Percentiles rank a stretch among this genome's conserved stretches.
Conservation (phyloP, 30 jellyfish, hydroid and myxozoan genomes). For the Cassiopea andromeda region DNA sequence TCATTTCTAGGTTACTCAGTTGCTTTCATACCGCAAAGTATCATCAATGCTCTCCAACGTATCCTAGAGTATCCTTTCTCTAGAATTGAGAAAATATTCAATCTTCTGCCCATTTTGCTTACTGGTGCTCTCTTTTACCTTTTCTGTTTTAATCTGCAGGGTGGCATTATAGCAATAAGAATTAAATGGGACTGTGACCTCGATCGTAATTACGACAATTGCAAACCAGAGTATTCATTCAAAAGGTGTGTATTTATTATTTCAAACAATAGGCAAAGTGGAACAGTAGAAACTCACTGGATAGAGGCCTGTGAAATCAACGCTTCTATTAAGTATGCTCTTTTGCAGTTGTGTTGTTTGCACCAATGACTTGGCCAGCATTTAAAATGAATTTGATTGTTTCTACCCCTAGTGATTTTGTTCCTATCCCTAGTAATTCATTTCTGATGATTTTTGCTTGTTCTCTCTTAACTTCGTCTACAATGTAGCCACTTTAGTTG, state of each 20-base stretch:
- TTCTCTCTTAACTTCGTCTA: too few species aligned
- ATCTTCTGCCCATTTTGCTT: neutral
- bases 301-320: neutral
- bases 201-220: slow-evolving; percentile 60
- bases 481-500: too few species aligned
- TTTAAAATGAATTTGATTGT: too few species aligned
- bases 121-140: neutral
- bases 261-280: neutral
- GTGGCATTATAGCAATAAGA: slow-evolving; percentile 81
- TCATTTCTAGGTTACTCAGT: too few species aligned
- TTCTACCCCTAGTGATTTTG: too few species aligned
- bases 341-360: too few species aligned
- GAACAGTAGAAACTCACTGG: neutral
- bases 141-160: slow-evolving; percentile 48
- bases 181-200: slow-evolving; percentile 91
- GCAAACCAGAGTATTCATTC: slow-evolving; percentile 76
- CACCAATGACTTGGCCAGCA: too few species aligned
- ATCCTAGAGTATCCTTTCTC: neutral
- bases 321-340: neutral
- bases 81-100: neutral
- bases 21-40: too few species aligned
- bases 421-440: too few species aligned
- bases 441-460: too few species aligned
- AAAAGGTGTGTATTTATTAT: slow-evolving; percentile 55
- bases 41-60: too few species aligned